phyloP scores from a whole-genome alignment of 2,113 vertebrate genomes.

The Halcyon senegalensis region DNA sequence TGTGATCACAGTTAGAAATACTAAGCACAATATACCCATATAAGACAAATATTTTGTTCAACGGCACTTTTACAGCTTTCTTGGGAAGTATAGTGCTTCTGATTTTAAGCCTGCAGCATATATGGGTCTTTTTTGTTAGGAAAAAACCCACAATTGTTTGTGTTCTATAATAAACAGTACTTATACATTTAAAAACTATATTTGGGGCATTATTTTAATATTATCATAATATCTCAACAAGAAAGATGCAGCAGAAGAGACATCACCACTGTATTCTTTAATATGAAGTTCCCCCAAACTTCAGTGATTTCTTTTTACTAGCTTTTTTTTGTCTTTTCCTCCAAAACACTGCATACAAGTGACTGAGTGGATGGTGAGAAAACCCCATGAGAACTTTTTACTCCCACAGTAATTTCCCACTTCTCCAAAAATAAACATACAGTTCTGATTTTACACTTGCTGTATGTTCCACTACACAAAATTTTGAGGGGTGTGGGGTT shows the following conservation, averaged over 20 bases:
- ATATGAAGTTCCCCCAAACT: background rate
- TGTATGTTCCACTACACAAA: background rate
- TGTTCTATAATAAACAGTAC: background rate
- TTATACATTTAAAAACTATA: background rate
- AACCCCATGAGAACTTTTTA: background rate
- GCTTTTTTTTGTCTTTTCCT: background rate
- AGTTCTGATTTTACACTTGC: background rate
- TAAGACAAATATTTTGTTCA: background rate
- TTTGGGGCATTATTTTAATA: background rate
- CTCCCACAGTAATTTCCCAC: conserved; percentile 4
- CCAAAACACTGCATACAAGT: background rate
- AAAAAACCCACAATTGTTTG: background rate
- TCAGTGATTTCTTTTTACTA: background rate
- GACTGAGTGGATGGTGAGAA: background rate
- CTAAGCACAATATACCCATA: background rate
- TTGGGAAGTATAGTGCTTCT: background rate
- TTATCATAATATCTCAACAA: background rate
- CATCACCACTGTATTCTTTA: background rate
- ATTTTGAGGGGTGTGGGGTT: background rate
- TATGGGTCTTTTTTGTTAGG: background rate
- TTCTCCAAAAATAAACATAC: conserved; percentile 16
- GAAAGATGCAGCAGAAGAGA: background rate
- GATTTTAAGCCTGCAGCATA: background rate
- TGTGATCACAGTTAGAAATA: background rate
- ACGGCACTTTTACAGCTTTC: background rate